These are phyloP conservation scores for Spicauda simplicius DNA, from an alignment of 2,888 invertebrate species.

Conservation along the genomic window DNA sequence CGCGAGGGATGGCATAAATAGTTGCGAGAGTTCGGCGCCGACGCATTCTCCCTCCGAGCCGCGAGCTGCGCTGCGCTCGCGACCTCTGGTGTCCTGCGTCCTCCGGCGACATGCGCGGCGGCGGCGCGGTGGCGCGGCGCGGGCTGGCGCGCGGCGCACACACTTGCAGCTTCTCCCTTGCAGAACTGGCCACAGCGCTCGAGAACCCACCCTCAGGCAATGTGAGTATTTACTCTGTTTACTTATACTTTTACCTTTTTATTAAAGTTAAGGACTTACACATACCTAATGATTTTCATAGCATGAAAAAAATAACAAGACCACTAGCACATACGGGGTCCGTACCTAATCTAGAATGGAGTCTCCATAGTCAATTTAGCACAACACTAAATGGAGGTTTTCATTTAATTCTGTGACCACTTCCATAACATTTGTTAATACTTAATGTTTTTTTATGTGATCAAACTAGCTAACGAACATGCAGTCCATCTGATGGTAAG, in stretches of 20 bases:
- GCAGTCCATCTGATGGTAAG: no score
- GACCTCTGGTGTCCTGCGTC: not conserved
- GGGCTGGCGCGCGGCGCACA: conserved; percentile 57
- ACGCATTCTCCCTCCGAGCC: conserved; percentile 39
- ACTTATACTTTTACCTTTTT: not conserved
- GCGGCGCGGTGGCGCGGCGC: conserved; percentile 55
- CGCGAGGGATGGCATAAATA: conserved; percentile 36
- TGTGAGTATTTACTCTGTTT: conserved; percentile 37
- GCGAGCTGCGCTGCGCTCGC: conserved; percentile 5
- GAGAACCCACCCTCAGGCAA: conserved; percentile 38
- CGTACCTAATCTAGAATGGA: no score
- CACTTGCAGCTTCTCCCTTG: conserved; percentile 54
- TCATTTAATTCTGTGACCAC: no score
- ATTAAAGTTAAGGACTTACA: no score
- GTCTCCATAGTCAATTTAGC: no score
- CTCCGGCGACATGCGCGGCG: not conserved
- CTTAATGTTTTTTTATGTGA: no score
- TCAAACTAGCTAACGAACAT: no score
- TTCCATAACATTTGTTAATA: no score
- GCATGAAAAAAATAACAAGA: no score
- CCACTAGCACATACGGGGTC: no score
- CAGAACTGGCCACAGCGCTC: conserved; percentile 54
- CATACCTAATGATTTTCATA: no score
- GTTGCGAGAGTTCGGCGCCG: conserved; percentile 40
- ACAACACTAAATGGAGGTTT: no score